Base-by-base conservation (phyloP, 2,113 vertebrate genomes). In the Syngnathoides biaculeatus region DNA sequence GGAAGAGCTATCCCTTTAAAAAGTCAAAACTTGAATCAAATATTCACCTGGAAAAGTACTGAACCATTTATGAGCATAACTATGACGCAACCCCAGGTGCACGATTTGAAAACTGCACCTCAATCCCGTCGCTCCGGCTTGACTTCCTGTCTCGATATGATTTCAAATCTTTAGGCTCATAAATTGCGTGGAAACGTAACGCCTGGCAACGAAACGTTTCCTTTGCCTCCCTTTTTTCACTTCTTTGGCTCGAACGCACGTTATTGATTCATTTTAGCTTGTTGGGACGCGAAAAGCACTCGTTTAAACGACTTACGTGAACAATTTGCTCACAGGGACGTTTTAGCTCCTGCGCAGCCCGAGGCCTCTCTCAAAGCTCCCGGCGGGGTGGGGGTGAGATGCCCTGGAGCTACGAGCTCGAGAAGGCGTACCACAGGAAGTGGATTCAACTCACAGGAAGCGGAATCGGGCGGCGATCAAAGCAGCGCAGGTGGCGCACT, bases 341-440 rank as follows among this genome's bases (percentile, higher is more conserved):
- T 66, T 71, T 75, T 73, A 68, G 65, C 56, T 7, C 42, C 61
- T 26, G 35, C 35, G 64, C 67, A 64, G 66, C 75, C 11, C 13
- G 5, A 30, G 62, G 71, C 72, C 65, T 43, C 61, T 69, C 64
- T 60, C 57, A 65, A 68, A 63, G 45, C 57, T 72, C 74, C 79
- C 56, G 27, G 68, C 69, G 63, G 67, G 5, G 30, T 2, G 30
- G 2, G 2, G 30, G 65, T 1, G 20, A 52, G 79, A 83, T 80
- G 77, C 83, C 85, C 83, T 57, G 71, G 26, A 75, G 85, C 62
- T 61, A 62, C 19, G 12, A 9, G 72, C 73, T 79, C 67, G 72
- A 42, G 38, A 76, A 66, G 68, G 63, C 57, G 68, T 65, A 61
- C 45, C 17, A 47, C 58, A 70, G 66, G 69, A 79, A 67, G 71